Conservation (phyloP, 2,888 invertebrate genomes). For the Caradrina kadenii region DNA sequence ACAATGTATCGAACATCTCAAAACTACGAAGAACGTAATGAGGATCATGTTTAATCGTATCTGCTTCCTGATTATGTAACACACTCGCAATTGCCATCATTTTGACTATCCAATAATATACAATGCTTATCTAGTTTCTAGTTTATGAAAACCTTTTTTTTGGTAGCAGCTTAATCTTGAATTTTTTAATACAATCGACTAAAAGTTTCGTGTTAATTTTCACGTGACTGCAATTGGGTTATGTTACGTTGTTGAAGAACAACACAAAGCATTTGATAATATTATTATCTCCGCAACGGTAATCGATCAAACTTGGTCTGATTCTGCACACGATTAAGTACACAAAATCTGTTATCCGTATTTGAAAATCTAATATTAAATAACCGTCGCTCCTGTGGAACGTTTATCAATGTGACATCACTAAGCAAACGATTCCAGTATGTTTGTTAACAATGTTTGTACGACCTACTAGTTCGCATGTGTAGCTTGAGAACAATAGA, state of each 20-base stretch:
- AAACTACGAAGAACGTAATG: slow-evolving; percentile 1
- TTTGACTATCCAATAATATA: background rate
- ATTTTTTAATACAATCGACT: background rate
- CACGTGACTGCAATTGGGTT: slow-evolving; percentile 2
- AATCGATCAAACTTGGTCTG: slow-evolving; percentile 34
- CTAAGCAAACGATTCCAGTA: slow-evolving; percentile 68
- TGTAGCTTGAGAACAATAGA: slow-evolving; percentile 73
- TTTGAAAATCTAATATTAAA: slow-evolving; percentile 56
- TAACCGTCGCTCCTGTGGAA: slow-evolving; percentile 45
- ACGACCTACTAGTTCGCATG: slow-evolving; percentile 75
- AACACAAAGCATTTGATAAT: slow-evolving; percentile 1
- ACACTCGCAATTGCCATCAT: background rate
- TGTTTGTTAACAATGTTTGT: slow-evolving; percentile 76
- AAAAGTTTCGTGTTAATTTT: background rate
- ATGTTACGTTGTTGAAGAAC: background rate
- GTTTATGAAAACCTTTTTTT: background rate
- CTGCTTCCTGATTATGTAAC: background rate
- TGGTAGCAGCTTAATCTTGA: background rate
- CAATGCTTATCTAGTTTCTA: background rate
- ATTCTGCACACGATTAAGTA: slow-evolving; percentile 10
- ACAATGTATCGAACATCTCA: background rate
- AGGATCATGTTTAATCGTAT: background rate
- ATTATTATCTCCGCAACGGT: slow-evolving; percentile 14
- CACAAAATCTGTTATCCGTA: slow-evolving; percentile 46
- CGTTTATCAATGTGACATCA: slow-evolving; percentile 68